Evolutionary conservation across 1,140 invertebrate species (phyloP), one percentile per base, ranked within the genome.

Genomic region (Yoshiicerus persimilis): DNA sequence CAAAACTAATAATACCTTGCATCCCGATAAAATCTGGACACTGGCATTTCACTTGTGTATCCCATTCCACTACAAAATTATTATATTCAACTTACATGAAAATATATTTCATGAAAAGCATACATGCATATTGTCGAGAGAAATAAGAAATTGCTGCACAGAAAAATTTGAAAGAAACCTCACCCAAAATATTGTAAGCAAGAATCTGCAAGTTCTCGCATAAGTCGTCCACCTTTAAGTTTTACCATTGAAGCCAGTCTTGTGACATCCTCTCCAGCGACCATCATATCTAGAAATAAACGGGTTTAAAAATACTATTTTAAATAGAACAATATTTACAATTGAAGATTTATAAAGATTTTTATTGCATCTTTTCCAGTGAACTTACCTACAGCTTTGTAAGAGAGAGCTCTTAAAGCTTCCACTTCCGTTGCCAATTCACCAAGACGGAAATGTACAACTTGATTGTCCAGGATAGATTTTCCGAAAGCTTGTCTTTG

Each of bases 391-490:
- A 90, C 89, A 32, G 94, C 92, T 90, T 92, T 91, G 91, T 95
- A 94, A 13, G 93, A 88, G 34, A 95, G 89, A 11, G 94, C 92
- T 87, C 93, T 86, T 34, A 95, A 88, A 16, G 92, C 84, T 91
- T 95, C 94, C n/a, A 95, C 91, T 91, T 95, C 94, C 34, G 94
- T 94, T 23, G 93, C 91, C 75, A 95, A 90, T 91, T 95, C 94
- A 75, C 94, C 94, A 47, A 95, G 91, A 25, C 91, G 91, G 91
- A 93, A 95, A 86, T 94, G 93, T 30, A 95, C 92, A 4, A 90
- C 88, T 91, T 95, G 94, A 90, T 95, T 93, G 90, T 93, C 91
- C 3, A 94, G 90, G 10, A 95, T 88, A 11, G 94, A 91, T 84
- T 92, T 89, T 23, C 94, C 94, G 92, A 95, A 95, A 13, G 92